A percentile compares a stretch with the other conserved stretches of the same genome.
Conservation (phyloP, 1,140 invertebrate species). For the Achroia grisella region DNA sequence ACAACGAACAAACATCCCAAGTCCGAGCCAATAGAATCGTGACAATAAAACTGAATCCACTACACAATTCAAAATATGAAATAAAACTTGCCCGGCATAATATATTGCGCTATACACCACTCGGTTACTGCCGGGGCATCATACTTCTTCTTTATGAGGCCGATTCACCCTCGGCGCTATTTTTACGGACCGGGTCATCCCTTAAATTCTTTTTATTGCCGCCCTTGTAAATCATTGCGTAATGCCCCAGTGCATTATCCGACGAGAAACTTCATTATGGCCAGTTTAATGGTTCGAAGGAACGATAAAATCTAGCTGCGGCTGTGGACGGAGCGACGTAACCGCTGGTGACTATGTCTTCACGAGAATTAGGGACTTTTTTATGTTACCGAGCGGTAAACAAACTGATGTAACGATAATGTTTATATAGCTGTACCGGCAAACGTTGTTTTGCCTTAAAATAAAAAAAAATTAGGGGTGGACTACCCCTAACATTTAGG, state of each 20-base stretch:
- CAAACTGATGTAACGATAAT: too few species aligned
- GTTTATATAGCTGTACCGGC: too few species aligned
- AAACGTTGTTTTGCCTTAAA: too few species aligned
- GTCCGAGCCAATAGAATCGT: not conserved
- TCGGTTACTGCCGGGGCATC: constrained; percentile 23
- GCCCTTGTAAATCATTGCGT: constrained; percentile 68
- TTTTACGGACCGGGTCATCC: constrained; percentile 61
- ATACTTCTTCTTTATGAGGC: constrained; percentile 64
- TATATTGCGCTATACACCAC: constrained; percentile 13
- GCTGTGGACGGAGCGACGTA: constrained; percentile 24
- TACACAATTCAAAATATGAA: constrained; percentile 12
- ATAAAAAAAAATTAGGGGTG: too few species aligned
- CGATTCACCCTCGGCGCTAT: constrained; percentile 20
- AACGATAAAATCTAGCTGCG: constrained; percentile 66
- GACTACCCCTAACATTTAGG: too few species aligned
- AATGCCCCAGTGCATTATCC: constrained; percentile 67
- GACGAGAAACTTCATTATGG: constrained; percentile 69
- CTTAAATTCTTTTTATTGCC: constrained; percentile 73
- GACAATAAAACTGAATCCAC: too few species aligned
- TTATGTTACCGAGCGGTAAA: too few species aligned
- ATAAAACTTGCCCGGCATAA: constrained; percentile 22
- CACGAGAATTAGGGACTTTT: constrained; percentile 3
- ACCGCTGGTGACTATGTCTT: constrained; percentile 21
- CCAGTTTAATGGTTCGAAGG: constrained; percentile 68
- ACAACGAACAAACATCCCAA: not conserved